Evolutionary conservation across 2,888 invertebrate species (phyloP), one percentile per base, ranked within the genome.

Genomic region (Adela reaumurella): DNA sequence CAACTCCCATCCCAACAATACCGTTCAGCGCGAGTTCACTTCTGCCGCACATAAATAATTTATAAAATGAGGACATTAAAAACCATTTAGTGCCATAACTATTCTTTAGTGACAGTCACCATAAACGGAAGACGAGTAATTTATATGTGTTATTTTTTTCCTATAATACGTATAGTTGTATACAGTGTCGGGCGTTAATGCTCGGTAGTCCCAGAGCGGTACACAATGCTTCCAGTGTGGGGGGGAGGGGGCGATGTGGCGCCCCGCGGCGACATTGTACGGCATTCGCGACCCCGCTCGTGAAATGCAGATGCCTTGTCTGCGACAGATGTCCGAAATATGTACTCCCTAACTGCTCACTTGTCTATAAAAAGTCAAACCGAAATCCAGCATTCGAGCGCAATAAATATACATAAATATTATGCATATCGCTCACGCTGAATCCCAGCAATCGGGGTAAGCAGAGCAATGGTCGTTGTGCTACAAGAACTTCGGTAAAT

Each of bases 271-370:
- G 74, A 73, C 65, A 71, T 77, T 77, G 76, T 74, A 43, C 66
- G 62, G 56, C 67, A 8, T 4, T 66, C 62, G 35, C 11, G 35
- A 35, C 35, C 35, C 35, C 35, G 35, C 35, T 35, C 35, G 35
- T 35, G 35, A 35, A 35, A 35, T 35, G 61, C 60, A 64, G 66
- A 67, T 65, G 66, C 71, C 67, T 72, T 76, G 77, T 58, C 68
- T 63, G 68, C 73, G 77, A 77, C 77, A 78, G 77, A 77, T 78
- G 77, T 74, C 77, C 77, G 68, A 71, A 67, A 67, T 59, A n/a
- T n/a, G n/a, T n/a, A 74, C 70, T 68, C 74, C 76, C 70, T 68
- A 3, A 8, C 35, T 3, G 35, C 35, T 35, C 35, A 35, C 35
- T 35, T 35, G 35, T 65, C 70, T 74, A 77, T 76, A 76, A 45